Evolutionary conservation across 2,888 invertebrate species (phyloP).

Genomic region (Pseudolycoriella hygida): DNA sequence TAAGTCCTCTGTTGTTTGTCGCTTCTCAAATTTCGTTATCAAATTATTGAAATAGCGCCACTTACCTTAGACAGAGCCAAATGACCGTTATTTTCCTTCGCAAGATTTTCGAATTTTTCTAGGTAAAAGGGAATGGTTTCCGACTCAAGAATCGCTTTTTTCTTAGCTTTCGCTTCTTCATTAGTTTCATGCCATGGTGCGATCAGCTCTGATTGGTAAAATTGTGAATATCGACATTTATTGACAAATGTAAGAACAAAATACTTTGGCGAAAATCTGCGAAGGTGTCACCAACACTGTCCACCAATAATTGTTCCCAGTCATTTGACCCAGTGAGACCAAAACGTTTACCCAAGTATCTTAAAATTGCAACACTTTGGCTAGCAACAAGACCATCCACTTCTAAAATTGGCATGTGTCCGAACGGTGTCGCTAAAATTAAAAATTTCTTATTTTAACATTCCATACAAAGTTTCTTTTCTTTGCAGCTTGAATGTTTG

Average conservation of each 20-base stretch:
- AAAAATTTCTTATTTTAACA: no score
- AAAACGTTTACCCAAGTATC: slow-evolving; percentile 33
- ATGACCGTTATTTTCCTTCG: background rate
- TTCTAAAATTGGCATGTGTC: slow-evolving; percentile 17
- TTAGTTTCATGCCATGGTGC: slow-evolving; percentile 6
- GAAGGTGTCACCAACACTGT: slow-evolving; percentile 32
- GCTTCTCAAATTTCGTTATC: no score
- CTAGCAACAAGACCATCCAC: slow-evolving; percentile 31
- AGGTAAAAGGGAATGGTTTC: slow-evolving; percentile 3
- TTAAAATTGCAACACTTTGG: slow-evolving; percentile 33
- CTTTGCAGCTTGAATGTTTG: no score
- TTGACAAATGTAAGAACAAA: slow-evolving; percentile 7
- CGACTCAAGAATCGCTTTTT: background rate
- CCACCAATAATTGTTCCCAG: slow-evolving; percentile 34
- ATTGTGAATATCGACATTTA: background rate
- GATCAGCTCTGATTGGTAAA: background rate
- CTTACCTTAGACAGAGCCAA: background rate
- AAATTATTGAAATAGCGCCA: no score
- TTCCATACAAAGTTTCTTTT: no score
- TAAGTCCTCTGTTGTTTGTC: no score
- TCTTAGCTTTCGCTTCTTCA: slow-evolving; percentile 5
- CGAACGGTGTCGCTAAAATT: slow-evolving; percentile 7
- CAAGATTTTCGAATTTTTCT: slow-evolving; percentile 3
- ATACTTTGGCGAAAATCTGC: slow-evolving; percentile 33
- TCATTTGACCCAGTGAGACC: slow-evolving; percentile 31